Conservation (phyloP, 2,888 invertebrate genomes). For the Caenorhabditis parvicauda region DNA sequence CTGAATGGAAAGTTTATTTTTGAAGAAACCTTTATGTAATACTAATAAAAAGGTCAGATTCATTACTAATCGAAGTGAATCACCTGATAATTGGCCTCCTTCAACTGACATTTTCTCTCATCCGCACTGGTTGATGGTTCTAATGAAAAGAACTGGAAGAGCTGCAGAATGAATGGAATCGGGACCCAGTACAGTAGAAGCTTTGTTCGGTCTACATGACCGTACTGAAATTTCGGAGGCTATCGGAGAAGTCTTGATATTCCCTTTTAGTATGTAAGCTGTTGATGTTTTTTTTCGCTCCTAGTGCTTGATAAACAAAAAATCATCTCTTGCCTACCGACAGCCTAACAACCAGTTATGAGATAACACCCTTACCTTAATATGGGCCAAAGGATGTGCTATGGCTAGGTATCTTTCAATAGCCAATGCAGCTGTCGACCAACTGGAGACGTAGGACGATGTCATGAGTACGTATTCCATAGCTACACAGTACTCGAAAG, state of each 20-base stretch:
- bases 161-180: slow-evolving; percentile 56
- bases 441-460: slow-evolving; percentile 56
- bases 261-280: too few relatives aligned
- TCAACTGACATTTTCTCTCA: slow-evolving; percentile 33
- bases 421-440: slow-evolving; percentile 60
- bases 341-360: too few relatives aligned
- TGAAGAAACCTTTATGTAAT: too few relatives aligned
- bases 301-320: too few relatives aligned
- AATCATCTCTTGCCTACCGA: too few relatives aligned
- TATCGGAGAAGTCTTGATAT: background rate
- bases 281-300: background rate
- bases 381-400: slow-evolving; percentile 55
- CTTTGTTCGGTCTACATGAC: slow-evolving; percentile 46
- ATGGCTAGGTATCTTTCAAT: slow-evolving; percentile 60
- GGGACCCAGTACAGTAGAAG: slow-evolving; percentile 57
- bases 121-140: slow-evolving; percentile 25
- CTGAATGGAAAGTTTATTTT: slow-evolving; percentile 22
- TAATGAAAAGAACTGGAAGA: slow-evolving; percentile 53
- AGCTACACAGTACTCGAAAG: slow-evolving; percentile 53
- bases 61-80: background rate
- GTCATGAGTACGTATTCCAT: slow-evolving; percentile 59
- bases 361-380: slow-evolving; percentile 39
- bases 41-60: background rate
- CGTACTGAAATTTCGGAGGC: slow-evolving; percentile 46
- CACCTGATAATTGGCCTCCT: slow-evolving; percentile 40